Evolutionary conservation across 1,140 invertebrate genomes (phyloP).

Genomic region (Drosophila busckii): DNA sequence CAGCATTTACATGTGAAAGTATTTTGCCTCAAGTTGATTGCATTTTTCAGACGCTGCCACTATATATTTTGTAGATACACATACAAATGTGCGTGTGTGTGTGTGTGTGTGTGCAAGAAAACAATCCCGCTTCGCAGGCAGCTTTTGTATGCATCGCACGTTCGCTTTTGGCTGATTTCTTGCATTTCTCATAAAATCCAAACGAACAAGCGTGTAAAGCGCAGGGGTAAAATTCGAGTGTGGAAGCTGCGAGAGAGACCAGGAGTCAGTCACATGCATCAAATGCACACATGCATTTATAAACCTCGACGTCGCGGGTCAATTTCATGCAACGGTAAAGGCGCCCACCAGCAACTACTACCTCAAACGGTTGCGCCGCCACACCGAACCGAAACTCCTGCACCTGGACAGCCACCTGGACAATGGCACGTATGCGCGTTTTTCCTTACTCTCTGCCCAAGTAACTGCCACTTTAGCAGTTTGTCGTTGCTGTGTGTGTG

Average conservation of each 20-base stretch:
- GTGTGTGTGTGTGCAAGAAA: too few relatives aligned
- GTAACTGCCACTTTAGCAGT: conserved; percentile 21
- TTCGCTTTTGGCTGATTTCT: conserved; percentile 73
- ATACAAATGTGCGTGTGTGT: too few relatives aligned
- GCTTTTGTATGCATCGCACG: conserved; percentile 72
- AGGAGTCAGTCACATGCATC: conserved; percentile 43
- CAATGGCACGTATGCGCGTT: conserved; percentile 69
- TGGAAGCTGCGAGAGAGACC: conserved; percentile 23
- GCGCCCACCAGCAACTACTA: conserved; percentile 35
- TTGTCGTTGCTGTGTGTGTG: conserved; percentile 21
- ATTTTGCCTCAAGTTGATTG: conserved; percentile 71
- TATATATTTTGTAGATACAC: conserved; percentile 32
- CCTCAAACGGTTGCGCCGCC: too few relatives aligned
- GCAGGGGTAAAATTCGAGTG: neutral
- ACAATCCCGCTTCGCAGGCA: conserved; percentile 54
- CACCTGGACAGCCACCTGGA: conserved; percentile 36
- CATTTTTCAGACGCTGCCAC: conserved; percentile 58
- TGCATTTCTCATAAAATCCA: conserved; percentile 74
- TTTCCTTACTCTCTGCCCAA: conserved; percentile 15
- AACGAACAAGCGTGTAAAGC: too few relatives aligned
- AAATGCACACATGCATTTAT: conserved; percentile 57
- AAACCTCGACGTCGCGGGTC: conserved; percentile 67
- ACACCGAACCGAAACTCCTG: conserved; percentile 8
- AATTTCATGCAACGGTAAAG: conserved; percentile 68
- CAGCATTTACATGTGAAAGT: conserved; percentile 51